Conservation (phyloP, 2,113 vertebrate species). For the Callorhinus ursinus region DNA sequence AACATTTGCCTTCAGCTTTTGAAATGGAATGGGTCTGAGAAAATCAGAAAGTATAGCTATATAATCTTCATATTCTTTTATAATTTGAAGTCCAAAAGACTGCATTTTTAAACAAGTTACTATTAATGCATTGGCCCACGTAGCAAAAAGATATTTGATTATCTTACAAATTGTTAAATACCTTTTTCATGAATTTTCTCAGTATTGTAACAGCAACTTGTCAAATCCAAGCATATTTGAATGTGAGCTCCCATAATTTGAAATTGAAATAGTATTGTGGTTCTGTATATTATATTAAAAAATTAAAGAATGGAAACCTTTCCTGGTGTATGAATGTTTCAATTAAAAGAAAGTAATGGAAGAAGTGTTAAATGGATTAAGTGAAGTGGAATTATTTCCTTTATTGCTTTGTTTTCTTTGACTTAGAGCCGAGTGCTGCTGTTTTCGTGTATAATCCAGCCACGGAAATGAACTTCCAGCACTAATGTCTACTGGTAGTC, state of each 20-base stretch:
- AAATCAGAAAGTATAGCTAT: conserved; percentile 29
- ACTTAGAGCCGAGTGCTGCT: not conserved
- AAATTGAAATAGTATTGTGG: conserved; percentile 64
- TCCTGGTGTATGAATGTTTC: conserved; percentile 42
- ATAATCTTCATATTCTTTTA: conserved; percentile 52
- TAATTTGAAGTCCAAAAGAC: conserved; percentile 59
- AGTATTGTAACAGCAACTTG: conserved; percentile 59
- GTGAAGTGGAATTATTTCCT: not conserved
- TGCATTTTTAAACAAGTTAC: conserved; percentile 61
- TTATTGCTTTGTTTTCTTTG: not conserved
- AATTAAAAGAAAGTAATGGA: conserved; percentile 48
- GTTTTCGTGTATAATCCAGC: not conserved
- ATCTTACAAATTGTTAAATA: conserved; percentile 51
- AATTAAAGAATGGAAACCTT: conserved; percentile 74
- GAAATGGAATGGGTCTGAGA: conserved; percentile 31
- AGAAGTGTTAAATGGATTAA: not conserved
- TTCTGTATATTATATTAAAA: conserved; percentile 72
- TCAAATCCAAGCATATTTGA: conserved; percentile 68
- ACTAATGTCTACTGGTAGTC: not conserved
- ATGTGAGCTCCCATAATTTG: conserved; percentile 66
- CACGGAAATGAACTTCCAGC: not conserved
- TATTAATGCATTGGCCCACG: conserved; percentile 13
- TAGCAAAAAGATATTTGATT: conserved; percentile 66
- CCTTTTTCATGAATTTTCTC: conserved; percentile 67
- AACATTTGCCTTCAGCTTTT: conserved; percentile 31